A percentile compares a stretch with the other conserved stretches of the same genome.
Conservation (phyloP, 2,113 vertebrate genomes). For the Microtus oregoni region DNA sequence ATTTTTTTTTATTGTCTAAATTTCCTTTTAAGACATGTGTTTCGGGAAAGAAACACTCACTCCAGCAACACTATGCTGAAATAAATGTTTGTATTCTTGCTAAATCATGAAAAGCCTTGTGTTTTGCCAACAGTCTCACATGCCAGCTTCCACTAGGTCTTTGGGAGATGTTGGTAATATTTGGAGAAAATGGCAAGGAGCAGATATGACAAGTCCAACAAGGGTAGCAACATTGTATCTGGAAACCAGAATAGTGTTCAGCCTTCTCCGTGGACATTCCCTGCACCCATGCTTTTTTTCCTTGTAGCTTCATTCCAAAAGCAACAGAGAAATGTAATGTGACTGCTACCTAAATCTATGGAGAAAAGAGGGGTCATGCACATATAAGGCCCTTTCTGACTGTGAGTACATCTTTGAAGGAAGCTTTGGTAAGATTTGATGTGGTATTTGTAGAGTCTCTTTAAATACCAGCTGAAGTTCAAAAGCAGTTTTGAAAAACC, state of each 20-base stretch:
- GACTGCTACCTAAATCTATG: neutral
- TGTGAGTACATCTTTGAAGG: neutral
- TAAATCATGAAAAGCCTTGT: neutral
- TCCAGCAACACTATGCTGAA: neutral
- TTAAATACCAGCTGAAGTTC: conserved; percentile 60
- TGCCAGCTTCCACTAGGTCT: conserved; percentile 15
- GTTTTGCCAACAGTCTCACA: conserved; percentile 47
- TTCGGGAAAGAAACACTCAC: neutral
- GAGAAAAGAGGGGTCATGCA: neutral
- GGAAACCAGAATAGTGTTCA: neutral
- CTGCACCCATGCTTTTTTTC: neutral
- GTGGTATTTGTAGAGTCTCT: conserved; percentile 37
- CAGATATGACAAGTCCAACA: neutral
- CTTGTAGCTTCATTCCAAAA: neutral
- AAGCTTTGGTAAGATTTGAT: neutral
- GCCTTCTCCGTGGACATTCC: neutral
- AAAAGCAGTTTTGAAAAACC: conserved; percentile 43
- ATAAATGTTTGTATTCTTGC: conserved; percentile 1
- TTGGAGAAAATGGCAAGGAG: neutral
- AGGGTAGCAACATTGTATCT: too few relatives aligned
- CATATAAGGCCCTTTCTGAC: neutral
- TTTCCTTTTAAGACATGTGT: conserved; percentile 27
- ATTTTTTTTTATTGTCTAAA: neutral
- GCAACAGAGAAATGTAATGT: neutral
- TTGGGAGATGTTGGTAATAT: neutral